Percentiles rank a stretch among this genome's conserved stretches.
Evolutionary conservation across 2,113 vertebrate genomes (phyloP).

Genomic region (Paradoxurus hermaphroditus): DNA sequence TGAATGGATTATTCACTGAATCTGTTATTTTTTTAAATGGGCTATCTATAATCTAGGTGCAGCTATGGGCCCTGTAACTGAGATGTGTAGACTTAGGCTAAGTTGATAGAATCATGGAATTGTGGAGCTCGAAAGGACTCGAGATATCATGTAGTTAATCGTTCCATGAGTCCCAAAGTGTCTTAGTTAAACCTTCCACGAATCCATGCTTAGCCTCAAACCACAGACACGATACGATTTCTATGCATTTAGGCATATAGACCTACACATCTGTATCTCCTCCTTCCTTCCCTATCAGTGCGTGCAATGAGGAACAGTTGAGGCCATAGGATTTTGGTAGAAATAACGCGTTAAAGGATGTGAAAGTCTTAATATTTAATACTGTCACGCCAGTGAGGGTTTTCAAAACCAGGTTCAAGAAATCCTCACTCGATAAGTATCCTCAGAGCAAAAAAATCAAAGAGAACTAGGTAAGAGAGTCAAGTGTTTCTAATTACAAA

Average conservation of each 20-base stretch:
- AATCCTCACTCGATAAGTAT: not conserved
- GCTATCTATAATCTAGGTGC: not conserved
- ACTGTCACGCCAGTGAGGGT: not conserved
- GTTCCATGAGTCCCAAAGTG: not conserved
- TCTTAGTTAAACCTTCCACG: not conserved
- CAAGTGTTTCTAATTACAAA: constrained; percentile 3
- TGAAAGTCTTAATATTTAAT: not conserved
- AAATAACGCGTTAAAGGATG: not conserved
- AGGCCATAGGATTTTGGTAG: not conserved
- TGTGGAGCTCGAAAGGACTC: not conserved
- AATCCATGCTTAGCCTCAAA: not conserved
- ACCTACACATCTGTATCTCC: not conserved
- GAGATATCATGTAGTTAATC: not conserved
- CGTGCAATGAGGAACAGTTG: not conserved
- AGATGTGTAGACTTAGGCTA: not conserved
- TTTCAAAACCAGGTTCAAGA: constrained; percentile 4
- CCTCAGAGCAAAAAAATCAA: not conserved
- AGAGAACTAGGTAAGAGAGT: not conserved
- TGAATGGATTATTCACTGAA: not conserved
- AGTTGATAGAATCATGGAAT: not conserved
- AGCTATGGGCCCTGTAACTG: not conserved
- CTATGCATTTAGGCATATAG: not conserved
- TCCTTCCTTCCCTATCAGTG: not conserved
- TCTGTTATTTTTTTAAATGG: not conserved
- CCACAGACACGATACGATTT: not conserved